Conservation (phyloP, 2,113 vertebrate genomes). For the Trogon surrucura region DNA sequence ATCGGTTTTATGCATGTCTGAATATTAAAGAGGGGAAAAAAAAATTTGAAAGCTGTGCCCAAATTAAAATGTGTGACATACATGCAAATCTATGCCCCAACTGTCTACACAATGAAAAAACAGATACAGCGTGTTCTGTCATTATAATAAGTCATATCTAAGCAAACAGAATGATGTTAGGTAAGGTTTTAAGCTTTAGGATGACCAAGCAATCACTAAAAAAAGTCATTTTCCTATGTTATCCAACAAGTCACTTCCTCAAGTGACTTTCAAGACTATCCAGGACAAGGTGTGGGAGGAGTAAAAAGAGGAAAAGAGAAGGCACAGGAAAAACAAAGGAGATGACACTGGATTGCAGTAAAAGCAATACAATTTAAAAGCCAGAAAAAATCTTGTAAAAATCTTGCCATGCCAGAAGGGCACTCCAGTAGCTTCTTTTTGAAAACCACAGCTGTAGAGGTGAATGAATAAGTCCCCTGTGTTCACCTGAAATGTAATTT, state of each 20-base stretch:
- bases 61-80: not conserved
- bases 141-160: not conserved
- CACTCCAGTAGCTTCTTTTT: not conserved
- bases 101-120: not conserved
- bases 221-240: not conserved
- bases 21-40: not conserved
- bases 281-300: not conserved
- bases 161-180: not conserved
- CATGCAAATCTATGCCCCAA: not conserved
- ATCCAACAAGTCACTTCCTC: not conserved
- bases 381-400: not conserved
- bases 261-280: not conserved
- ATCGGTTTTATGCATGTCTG: not conserved
- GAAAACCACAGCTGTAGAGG: not conserved
- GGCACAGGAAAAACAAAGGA: not conserved
- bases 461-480: not conserved
- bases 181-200: not conserved
- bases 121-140: not conserved
- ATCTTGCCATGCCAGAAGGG: not conserved
- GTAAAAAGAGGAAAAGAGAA: not conserved
- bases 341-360: not conserved
- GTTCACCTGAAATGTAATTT: not conserved
- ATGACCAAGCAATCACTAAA: not conserved
- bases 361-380: not conserved
- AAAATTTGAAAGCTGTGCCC: not conserved